Evolutionary conservation across 2,888 invertebrate species (phyloP).

Genomic region (Epistrophe eligans): DNA sequence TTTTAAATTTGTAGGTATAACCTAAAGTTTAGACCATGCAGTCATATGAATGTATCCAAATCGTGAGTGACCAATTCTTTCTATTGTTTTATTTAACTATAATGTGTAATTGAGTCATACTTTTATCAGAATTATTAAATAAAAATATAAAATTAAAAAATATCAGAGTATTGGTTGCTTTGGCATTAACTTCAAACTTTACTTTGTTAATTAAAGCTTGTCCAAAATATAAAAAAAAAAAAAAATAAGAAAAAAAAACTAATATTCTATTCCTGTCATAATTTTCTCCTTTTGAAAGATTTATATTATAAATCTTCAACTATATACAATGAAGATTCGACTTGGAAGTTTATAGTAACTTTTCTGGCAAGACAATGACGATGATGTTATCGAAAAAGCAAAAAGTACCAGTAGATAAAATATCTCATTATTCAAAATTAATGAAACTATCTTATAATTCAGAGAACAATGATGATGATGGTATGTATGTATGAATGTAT

Average conservation of each 20-base stretch:
- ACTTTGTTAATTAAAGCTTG: neutral
- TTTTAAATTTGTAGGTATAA: too few species aligned
- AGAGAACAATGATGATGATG: slow-evolving; percentile 5
- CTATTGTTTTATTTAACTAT: too few species aligned
- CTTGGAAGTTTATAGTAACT: neutral
- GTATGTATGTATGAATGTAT: too few species aligned
- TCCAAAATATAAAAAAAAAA: neutral
- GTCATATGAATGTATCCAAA: too few species aligned
- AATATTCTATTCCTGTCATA: slow-evolving; percentile 2
- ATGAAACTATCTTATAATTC: slow-evolving; percentile 32
- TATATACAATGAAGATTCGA: neutral
- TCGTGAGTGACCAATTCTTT: too few species aligned
- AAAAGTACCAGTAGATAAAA: neutral
- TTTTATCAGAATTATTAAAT: too few species aligned
- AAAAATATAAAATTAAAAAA: too few species aligned
- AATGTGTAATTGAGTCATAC: too few species aligned
- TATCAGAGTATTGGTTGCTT: too few species aligned
- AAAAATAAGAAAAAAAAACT: too few species aligned
- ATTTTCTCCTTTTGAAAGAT: neutral
- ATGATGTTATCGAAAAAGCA: neutral
- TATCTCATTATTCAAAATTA: slow-evolving; percentile 38
- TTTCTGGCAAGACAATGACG: neutral
- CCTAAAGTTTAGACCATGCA: too few species aligned
- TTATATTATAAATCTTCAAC: neutral
- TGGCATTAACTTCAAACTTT: neutral